Conservation (phyloP, 1,140 invertebrate species). For the Zaprionus tsacasi region DNA sequence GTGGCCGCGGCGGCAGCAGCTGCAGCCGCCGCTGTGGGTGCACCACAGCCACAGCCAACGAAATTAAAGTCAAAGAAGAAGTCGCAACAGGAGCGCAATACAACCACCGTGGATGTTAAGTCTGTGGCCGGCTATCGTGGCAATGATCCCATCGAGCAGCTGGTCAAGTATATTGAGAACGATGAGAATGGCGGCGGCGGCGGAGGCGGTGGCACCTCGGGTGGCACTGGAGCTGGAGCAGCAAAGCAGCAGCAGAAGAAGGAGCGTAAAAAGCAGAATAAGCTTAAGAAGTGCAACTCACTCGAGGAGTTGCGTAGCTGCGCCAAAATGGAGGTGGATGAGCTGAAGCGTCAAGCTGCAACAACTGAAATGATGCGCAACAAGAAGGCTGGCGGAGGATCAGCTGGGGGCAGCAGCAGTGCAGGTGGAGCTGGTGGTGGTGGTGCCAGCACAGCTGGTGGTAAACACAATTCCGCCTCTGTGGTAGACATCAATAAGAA, state of each 20-base stretch:
- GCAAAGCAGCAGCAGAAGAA: conserved; percentile 66
- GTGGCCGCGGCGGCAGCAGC: conserved; percentile 12
- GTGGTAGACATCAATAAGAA: conserved; percentile 67
- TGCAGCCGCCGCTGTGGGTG: conserved; percentile 6
- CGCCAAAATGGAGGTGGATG: conserved; percentile 79
- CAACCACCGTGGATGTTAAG: conserved; percentile 86
- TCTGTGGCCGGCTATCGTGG: conserved; percentile 86
- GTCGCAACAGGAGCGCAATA: conserved; percentile 85
- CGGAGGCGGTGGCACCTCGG: conserved; percentile 6
- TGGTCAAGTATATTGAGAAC: conserved; percentile 85
- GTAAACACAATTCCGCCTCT: conserved; percentile 66
- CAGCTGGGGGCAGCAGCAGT: neutral
- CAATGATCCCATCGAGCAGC: conserved; percentile 85
- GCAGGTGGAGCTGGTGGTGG: neutral
- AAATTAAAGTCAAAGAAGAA: conserved; percentile 74
- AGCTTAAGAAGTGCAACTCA: conserved; percentile 88
- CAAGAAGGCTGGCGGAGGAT: conserved; percentile 43
- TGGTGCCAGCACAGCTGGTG: neutral
- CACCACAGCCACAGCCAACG: conserved; percentile 50
- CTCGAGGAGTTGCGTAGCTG: conserved; percentile 87
- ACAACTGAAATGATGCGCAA: conserved; percentile 84
- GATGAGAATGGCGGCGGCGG: conserved; percentile 42
- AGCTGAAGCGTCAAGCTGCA: conserved; percentile 77
- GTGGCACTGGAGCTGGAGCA: conserved; percentile 9
- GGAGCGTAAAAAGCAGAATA: conserved; percentile 73